These are phyloP conservation scores for Xerus rutilus DNA, from an alignment of 2,797 vertebrate genomes.

Conservation along the genomic window DNA sequence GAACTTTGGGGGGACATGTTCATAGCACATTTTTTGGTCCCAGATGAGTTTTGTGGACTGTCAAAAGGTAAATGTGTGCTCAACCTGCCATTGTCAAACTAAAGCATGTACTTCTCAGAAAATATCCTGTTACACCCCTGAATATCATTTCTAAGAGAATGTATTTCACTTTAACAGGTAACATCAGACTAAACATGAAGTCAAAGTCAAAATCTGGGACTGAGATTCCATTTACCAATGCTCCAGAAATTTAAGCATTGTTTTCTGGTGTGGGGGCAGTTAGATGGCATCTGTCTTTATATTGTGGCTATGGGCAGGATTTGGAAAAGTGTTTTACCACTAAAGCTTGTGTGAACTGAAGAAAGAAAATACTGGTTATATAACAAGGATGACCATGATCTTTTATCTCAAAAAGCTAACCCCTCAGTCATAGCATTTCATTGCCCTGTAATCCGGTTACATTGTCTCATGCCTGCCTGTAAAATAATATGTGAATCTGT, in stretches of 20 bases:
- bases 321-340: neutral
- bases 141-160: neutral
- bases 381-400: neutral
- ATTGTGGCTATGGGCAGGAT: neutral
- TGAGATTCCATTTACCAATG: neutral
- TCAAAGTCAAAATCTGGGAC: constrained; percentile 23
- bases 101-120: neutral
- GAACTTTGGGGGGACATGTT: neutral
- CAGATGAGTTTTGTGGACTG: neutral
- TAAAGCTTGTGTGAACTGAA: constrained; percentile 8
- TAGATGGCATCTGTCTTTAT: neutral
- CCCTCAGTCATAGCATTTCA: constrained; percentile 29
- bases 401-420: constrained; percentile 14
- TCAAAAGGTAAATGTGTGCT: constrained; percentile 43
- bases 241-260: neutral
- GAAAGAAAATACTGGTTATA: neutral
- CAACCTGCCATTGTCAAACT: constrained; percentile 12
- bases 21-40: neutral
- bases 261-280: neutral
- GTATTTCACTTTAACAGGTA: neutral
- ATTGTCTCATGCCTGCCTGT: neutral
- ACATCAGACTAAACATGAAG: neutral
- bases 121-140: neutral
- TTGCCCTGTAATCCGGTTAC: constrained; percentile 58
- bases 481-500: constrained; percentile 41